Evolutionary conservation across 1,140 invertebrate species (phyloP).

Genomic region (Panagrolaimus sp.): DNA sequence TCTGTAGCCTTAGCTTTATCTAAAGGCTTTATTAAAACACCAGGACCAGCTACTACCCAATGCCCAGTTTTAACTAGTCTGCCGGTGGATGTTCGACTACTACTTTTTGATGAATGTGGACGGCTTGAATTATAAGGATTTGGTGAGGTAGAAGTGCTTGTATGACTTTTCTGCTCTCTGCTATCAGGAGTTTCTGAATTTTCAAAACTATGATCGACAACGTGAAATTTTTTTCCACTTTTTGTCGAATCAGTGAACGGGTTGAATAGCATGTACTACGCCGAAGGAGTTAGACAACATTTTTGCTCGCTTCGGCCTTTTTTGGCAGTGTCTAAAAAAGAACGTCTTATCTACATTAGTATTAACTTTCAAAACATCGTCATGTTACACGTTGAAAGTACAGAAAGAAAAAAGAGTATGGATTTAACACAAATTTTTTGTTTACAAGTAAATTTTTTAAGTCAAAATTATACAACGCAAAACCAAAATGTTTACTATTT

Average conservation of each 20-base stretch:
- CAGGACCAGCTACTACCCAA: conserved; percentile 41
- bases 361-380: too few species aligned
- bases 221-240: conserved; percentile 7
- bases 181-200: background rate
- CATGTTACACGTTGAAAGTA: too few species aligned
- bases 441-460: too few species aligned
- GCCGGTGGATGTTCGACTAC: background rate
- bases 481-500: too few species aligned
- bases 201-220: conserved; percentile 8
- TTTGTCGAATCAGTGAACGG: conserved; percentile 16
- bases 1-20: conserved; percentile 25
- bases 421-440: too few species aligned
- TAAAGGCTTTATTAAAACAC: conserved; percentile 42
- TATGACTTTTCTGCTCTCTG: background rate
- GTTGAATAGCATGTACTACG: conserved; percentile 11
- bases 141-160: conserved; percentile 13
- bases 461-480: too few species aligned
- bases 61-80: conserved; percentile 31
- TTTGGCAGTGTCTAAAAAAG: background rate
- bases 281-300: background rate
- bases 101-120: conserved; percentile 5
- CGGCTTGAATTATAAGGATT: background rate
- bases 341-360: too few species aligned
- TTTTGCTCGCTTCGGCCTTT: background rate
- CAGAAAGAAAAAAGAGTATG: too few species aligned